Percentiles rank a stretch among this genome's conserved stretches.
phyloP scores from a whole-genome alignment of 1,140 invertebrate species.

The Drosophila pandora region DNA sequence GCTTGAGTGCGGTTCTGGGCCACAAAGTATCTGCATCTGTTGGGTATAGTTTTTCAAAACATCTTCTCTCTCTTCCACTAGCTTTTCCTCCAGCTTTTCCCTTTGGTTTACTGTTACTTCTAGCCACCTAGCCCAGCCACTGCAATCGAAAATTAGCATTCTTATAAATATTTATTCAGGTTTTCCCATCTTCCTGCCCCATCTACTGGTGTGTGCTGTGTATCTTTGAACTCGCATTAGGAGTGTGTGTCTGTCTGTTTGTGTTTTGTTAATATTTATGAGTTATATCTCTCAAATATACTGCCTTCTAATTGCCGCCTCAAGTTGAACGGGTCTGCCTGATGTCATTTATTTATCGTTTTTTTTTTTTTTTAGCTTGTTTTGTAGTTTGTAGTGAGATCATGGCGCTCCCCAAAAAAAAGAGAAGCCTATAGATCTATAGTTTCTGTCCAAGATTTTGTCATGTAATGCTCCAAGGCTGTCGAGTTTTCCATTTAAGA shows the following conservation, averaged over 20 bases:
- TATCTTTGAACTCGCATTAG: conserved; percentile 53
- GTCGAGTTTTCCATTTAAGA: conserved; percentile 6
- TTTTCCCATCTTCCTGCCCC: conserved; percentile 32
- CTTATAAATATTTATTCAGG: conserved; percentile 74
- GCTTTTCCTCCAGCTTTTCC: conserved; percentile 26
- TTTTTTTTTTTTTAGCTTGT: too few species aligned
- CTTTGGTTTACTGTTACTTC: conserved; percentile 49
- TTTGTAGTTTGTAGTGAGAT: conserved; percentile 37
- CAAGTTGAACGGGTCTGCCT: conserved; percentile 71
- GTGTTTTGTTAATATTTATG: conserved; percentile 67
- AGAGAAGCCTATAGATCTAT: conserved; percentile 23
- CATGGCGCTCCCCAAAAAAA: conserved; percentile 36
- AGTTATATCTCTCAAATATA: conserved; percentile 39
- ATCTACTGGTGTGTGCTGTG: conserved; percentile 6
- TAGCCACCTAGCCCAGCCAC: conserved; percentile 17
- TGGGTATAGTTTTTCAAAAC: conserved; percentile 19
- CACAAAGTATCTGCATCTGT: conserved; percentile 57
- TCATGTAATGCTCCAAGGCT: conserved; percentile 46
- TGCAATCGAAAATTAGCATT: conserved; percentile 69
- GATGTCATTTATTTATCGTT: conserved; percentile 61
- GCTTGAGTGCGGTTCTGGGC: conserved; percentile 72
- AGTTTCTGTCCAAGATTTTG: conserved; percentile 15
- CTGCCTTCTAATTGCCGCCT: conserved; percentile 61
- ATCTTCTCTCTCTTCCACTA: conserved; percentile 22
- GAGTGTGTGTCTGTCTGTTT: conserved; percentile 35